These are phyloP conservation scores for Pelobates fuscus DNA, from an alignment of 2,113 vertebrate genomes.

Conservation along the genomic window DNA sequence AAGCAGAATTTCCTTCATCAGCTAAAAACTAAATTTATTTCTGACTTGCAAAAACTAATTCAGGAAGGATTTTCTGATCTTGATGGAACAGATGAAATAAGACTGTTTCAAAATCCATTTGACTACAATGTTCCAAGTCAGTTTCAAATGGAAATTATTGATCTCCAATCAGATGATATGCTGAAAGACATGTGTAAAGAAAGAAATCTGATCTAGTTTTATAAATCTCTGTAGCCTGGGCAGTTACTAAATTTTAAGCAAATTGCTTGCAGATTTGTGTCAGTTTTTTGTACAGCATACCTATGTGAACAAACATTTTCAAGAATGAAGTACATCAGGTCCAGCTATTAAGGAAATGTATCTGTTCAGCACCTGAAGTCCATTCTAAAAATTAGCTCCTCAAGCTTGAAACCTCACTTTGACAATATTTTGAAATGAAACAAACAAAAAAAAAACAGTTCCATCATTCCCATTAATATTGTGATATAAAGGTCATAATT, in stretches of 20 bases:
- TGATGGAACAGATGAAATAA: slow-evolving; percentile 3
- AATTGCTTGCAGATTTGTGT: neutral
- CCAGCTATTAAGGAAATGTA: neutral
- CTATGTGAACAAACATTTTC: slow-evolving; percentile 6
- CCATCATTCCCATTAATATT: slow-evolving; percentile 7
- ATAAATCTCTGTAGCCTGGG: slow-evolving; percentile 3
- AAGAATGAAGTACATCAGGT: slow-evolving; percentile 1
- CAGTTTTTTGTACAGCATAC: slow-evolving; percentile 2
- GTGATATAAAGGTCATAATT: too few species aligned
- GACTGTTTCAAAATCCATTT: neutral
- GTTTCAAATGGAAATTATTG: neutral
- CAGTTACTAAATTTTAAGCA: neutral
- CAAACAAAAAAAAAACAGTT: too few species aligned
- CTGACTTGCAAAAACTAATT: neutral
- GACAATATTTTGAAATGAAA: neutral
- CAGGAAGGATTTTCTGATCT: neutral
- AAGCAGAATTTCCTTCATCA: slow-evolving; percentile 5
- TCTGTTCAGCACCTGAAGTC: neutral
- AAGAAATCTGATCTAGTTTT: slow-evolving; percentile 1
- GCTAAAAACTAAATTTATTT: neutral
- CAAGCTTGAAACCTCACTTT: neutral
- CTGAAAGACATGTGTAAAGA: slow-evolving; percentile 1
- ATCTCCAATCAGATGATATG: neutral
- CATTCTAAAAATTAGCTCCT: neutral
- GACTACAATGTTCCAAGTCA: slow-evolving; percentile 2